A percentile compares a stretch with the other conserved stretches of the same genome.
phyloP scores from a whole-genome alignment of 2,797 vertebrate genomes.

The Rhodeus uyekii region DNA sequence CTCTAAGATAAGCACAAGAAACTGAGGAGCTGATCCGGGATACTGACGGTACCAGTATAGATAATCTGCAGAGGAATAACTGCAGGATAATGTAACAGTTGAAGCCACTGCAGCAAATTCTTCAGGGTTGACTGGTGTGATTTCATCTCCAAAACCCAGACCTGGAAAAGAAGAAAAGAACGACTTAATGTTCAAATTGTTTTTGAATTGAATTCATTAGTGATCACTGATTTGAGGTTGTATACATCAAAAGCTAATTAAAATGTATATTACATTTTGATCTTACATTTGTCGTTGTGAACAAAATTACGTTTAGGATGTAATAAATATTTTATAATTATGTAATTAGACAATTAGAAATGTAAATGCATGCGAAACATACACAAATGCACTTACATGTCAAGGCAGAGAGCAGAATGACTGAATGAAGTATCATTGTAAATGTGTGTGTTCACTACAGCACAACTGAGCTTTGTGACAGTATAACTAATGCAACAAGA shows the following conservation, averaged over 20 bases:
- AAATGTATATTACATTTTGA: not conserved
- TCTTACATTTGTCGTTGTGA: not conserved
- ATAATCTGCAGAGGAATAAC: accelerated
- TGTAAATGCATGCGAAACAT: not conserved
- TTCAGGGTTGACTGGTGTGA: not conserved
- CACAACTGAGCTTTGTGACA: not conserved
- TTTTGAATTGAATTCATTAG: not conserved
- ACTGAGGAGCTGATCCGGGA: not conserved
- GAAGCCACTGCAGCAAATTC: not conserved
- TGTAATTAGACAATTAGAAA: not conserved
- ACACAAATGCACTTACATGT: not conserved
- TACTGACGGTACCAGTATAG: not conserved
- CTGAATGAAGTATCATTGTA: not conserved
- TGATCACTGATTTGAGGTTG: no score
- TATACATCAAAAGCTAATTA: not conserved
- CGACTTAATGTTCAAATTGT: not conserved
- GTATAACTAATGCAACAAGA: not conserved
- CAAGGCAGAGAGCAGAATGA: not conserved
- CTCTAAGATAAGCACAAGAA: not conserved
- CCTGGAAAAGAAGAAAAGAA: not conserved
- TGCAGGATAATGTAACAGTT: not conserved
- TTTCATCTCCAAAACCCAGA: not conserved
- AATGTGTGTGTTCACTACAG: not conserved
- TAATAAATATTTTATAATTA: no score
- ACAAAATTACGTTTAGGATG: no score